These are phyloP conservation scores for Ceratina japonica DNA, from an alignment of 1,140 invertebrate species.

Conservation along the genomic window DNA sequence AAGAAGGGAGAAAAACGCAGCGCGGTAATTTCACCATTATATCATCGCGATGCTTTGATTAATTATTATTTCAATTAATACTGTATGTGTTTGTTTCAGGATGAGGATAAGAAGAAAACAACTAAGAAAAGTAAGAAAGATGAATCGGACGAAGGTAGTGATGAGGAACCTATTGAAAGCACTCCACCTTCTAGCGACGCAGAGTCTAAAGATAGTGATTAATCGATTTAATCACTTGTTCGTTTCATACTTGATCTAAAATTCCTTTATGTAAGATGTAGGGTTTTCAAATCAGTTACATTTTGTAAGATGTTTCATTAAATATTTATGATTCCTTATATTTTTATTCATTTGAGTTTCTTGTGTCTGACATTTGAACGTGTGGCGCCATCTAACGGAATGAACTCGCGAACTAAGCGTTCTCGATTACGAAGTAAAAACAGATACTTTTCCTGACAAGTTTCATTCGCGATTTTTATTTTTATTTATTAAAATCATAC, in stretches of 20 bases:
- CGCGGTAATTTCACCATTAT: slow-evolving; percentile 13
- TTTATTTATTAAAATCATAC: too few species aligned
- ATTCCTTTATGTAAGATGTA: not conserved
- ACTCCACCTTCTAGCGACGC: slow-evolving; percentile 77
- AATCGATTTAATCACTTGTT: slow-evolving; percentile 36
- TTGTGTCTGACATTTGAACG: too few species aligned
- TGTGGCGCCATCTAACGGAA: too few species aligned
- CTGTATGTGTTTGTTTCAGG: slow-evolving; percentile 22
- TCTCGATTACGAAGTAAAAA: too few species aligned
- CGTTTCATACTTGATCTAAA: too few species aligned
- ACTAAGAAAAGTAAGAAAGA: slow-evolving; percentile 62
- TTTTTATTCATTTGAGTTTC: too few species aligned
- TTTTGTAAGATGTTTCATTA: too few species aligned
- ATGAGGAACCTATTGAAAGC: slow-evolving; percentile 73
- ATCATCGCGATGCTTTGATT: too few species aligned
- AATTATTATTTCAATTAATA: slow-evolving; percentile 11
- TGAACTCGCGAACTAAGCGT: too few species aligned
- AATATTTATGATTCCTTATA: too few species aligned
- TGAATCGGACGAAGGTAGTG: slow-evolving; percentile 66
- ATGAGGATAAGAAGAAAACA: slow-evolving; percentile 39
- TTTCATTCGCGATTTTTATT: too few species aligned
- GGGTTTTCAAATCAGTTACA: not conserved
- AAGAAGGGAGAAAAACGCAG: slow-evolving; percentile 61
- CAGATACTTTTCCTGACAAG: too few species aligned
- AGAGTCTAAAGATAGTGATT: slow-evolving; percentile 74